Conservation (phyloP, 1,140 invertebrate species). For the Cephus cinctus region DNA sequence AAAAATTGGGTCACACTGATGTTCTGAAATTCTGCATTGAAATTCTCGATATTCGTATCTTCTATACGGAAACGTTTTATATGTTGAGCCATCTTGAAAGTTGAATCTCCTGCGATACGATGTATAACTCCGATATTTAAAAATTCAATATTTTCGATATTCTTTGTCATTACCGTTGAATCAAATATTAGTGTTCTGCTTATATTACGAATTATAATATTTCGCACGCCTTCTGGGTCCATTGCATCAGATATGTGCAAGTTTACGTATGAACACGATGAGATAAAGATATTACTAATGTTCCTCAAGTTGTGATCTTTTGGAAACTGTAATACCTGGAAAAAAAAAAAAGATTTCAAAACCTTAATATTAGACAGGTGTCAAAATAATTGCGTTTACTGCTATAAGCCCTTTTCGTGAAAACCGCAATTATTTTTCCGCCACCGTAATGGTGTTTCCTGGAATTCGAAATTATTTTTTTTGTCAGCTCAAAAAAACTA, state of each 20-base stretch:
- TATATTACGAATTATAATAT: constrained; percentile 36
- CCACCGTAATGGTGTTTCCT: too few species aligned
- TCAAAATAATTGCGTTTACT: too few species aligned
- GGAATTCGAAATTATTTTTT: too few species aligned
- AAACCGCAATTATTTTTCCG: too few species aligned
- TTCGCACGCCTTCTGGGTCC: constrained; percentile 19
- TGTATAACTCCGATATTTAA: constrained; percentile 33
- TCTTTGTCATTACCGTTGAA: constrained; percentile 17
- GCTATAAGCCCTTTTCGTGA: too few species aligned
- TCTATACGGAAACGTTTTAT: constrained; percentile 30
- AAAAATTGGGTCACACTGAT: constrained; percentile 22
- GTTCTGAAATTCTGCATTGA: constrained; percentile 30
- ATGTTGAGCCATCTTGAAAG: too few species aligned
- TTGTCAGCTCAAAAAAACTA: too few species aligned
- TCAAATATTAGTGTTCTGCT: constrained; percentile 25
- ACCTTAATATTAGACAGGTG: too few species aligned
- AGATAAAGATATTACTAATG: constrained; percentile 25
- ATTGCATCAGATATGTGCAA: constrained; percentile 25
- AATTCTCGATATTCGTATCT: constrained; percentile 25
- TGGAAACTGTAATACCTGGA: constrained; percentile 31
- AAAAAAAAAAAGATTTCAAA: too few species aligned
- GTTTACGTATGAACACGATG: constrained; percentile 24
- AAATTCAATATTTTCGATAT: constrained; percentile 22
- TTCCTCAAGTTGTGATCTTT: constrained; percentile 28
- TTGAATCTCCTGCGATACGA: too few species aligned